Base-by-base conservation (phyloP, 2,113 vertebrate genomes). In the Marcusenius ussheri region DNA sequence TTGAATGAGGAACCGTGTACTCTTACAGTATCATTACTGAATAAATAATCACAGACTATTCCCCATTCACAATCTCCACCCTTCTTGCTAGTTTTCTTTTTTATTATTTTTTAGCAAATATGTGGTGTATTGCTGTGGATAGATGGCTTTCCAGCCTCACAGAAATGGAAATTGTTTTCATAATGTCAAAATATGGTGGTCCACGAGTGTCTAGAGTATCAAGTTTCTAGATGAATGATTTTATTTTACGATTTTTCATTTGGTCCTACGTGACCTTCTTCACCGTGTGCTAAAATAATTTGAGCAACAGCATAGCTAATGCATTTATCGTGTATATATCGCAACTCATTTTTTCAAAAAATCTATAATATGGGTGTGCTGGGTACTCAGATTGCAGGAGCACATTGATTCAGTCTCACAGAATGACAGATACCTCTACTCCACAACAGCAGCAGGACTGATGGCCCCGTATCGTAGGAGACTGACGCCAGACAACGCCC, bases 341-440 rank as follows among this genome's bases (percentile, higher is more conserved):
- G 89, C 92, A 91, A 92, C 88, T 90, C 88, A 91, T 70, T 35
- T 53, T 53, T 53, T 11, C 21, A 1, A 24, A 90, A n/a, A 62
- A 89, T 88, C 87, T 83, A 66, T 83, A 50, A 87, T 70, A 42
- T 66, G 53, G 88, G 31, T 56, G 84, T 88, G 85, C 66, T 91
- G 24, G 89, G 58, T 62, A 42, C 89, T 89, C 89, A 80, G 77
- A 91, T 90, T 88, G 89, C 86, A 39, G 21, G 5, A 49, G 49
- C 10, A n/a, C 86, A 90, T 89, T 83, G 87, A 90, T 89, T 87
- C 50, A 58, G 91, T 91, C 35, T 50, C 10, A 31, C 49, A 50
- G 56, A 56, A 51, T 74, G 50, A 83, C 87, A 53, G 88, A 84
- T 50, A 13, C 39, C 66, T 13, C 10, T 42, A 24, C 15, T 17